Evolutionary conservation across 1,140 invertebrate genomes (phyloP).

Genomic region (Drosophila orena): DNA sequence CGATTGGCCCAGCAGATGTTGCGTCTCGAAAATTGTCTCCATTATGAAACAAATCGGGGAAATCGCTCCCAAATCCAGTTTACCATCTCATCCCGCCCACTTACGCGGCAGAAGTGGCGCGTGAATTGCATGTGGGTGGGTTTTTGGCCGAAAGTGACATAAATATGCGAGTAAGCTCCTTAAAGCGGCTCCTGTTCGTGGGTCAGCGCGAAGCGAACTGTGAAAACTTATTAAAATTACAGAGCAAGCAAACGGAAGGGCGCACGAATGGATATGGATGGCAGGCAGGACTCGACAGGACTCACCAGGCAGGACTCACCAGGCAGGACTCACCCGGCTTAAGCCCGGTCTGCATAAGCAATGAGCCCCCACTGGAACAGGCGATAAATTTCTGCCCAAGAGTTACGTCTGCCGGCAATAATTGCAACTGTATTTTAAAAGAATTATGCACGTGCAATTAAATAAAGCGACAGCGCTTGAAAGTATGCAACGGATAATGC

Average conservation of each 20-base stretch:
- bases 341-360: slow-evolving; percentile 72
- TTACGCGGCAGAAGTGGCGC: neutral
- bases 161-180: slow-evolving; percentile 79
- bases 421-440: slow-evolving; percentile 79
- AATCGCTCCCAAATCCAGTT: slow-evolving; percentile 32
- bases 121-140: slow-evolving; percentile 7
- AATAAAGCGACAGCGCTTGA: slow-evolving; percentile 64
- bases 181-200: slow-evolving; percentile 48
- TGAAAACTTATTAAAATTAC: slow-evolving; percentile 77
- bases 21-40: slow-evolving; percentile 14
- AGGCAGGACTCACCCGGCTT: slow-evolving; percentile 27
- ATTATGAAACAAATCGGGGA: slow-evolving; percentile 55
- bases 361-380: slow-evolving; percentile 53
- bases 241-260: slow-evolving; percentile 15
- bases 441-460: slow-evolving; percentile 82
- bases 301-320: slow-evolving; percentile 6
- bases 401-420: slow-evolving; percentile 47
- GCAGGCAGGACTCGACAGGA: neutral
- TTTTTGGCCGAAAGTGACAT: slow-evolving; percentile 56
- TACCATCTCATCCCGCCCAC: neutral
- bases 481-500: slow-evolving; percentile 66
- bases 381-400: slow-evolving; percentile 69
- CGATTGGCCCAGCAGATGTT: slow-evolving; percentile 41
- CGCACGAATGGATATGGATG: neutral
- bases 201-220: slow-evolving; percentile 24